Percentiles rank a stretch among this genome's conserved stretches.
phyloP scores from a whole-genome alignment of 2,113 vertebrate genomes.

The Stegastes partitus region DNA sequence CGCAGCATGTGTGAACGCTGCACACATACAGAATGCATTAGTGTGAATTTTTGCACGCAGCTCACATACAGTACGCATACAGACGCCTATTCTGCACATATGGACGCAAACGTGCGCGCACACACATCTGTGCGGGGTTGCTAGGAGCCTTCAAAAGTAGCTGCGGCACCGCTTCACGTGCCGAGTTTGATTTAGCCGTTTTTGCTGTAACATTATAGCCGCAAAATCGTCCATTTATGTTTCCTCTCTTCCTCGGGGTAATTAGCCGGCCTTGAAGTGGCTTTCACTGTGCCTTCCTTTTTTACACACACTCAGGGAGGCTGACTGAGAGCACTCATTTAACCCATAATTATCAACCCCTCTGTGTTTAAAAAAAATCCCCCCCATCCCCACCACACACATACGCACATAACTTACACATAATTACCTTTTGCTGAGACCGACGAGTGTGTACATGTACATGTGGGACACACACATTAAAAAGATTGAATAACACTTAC shows the following conservation, averaged over 20 bases:
- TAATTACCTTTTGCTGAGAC: constrained; percentile 71
- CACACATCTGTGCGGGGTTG: constrained; percentile 51
- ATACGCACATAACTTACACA: constrained; percentile 54
- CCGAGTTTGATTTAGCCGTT: constrained; percentile 72
- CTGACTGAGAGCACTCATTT: constrained; percentile 80
- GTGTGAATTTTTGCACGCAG: constrained; percentile 21
- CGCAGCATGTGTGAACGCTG: background rate
- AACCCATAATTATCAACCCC: constrained; percentile 83
- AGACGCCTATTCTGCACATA: constrained; percentile 28
- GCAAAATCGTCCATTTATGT: constrained; percentile 78
- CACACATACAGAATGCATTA: background rate
- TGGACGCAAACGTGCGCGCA: constrained; percentile 34
- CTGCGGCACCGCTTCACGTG: constrained; percentile 71
- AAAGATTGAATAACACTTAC: constrained; percentile 33
- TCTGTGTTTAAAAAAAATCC: constrained; percentile 74
- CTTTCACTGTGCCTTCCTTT: constrained; percentile 78
- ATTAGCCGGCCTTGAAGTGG: constrained; percentile 85
- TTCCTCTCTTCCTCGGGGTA: constrained; percentile 82
- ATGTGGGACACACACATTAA: constrained; percentile 33
- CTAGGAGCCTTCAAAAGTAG: constrained; percentile 60
- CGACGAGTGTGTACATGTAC: constrained; percentile 58
- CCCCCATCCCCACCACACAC: constrained; percentile 30
- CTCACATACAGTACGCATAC: background rate
- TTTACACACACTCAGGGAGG: constrained; percentile 78
- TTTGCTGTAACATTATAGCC: constrained; percentile 75